Evolutionary conservation across 2,113 vertebrate species (phyloP), one percentile per base, ranked within the genome.

Genomic region (Lynx canadensis): DNA sequence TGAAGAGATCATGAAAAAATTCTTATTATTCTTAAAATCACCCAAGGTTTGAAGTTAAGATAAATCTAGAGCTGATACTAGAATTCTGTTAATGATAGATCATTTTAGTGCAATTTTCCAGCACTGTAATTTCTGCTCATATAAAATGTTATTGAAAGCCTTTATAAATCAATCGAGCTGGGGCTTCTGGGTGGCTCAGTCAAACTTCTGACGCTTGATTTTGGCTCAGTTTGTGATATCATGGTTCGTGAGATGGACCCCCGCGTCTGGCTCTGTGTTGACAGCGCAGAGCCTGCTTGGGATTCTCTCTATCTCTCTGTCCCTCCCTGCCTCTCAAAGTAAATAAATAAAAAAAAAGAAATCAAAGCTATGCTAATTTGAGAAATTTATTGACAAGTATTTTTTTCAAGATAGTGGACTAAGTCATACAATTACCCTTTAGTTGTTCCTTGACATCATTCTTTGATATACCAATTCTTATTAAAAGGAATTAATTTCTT

Each of bases 11-110:
- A 45, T 74, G 38, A 73, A 87, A 95, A 91, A 55, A 73, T 74
- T 93, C n/a, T 71, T 68, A 36, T 55, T 93, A 36, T 85, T 95
- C 66, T 95, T 89, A 65, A 96, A 52, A 50, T 89, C 25, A 38
- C 50, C 23, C 36, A 80, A 92, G 7, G 2, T 76, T 94, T 82
- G 68, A 60, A 86, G 41, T 68, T 95, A 60, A 92, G 52, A 89
- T 92, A 89, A 93, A 95, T 69, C 76, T 80, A 38, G 6, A 94
- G 16, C 65, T 71, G 60, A 76, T 21, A 68, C 41, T 83, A 66
- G 45, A 94, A 52, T 79, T 95, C 36, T 95, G 45, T n/a, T 92
- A 84, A 66, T 94, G 12, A 76, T 7, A 83, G 29, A 1, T 85
- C 18, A 76, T 52, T 41, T 91, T 15, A n/a, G 50, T 55, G 4